Conservation (phyloP, 1,140 invertebrate genomes). For the Caenorhabditis tropicalis region DNA sequence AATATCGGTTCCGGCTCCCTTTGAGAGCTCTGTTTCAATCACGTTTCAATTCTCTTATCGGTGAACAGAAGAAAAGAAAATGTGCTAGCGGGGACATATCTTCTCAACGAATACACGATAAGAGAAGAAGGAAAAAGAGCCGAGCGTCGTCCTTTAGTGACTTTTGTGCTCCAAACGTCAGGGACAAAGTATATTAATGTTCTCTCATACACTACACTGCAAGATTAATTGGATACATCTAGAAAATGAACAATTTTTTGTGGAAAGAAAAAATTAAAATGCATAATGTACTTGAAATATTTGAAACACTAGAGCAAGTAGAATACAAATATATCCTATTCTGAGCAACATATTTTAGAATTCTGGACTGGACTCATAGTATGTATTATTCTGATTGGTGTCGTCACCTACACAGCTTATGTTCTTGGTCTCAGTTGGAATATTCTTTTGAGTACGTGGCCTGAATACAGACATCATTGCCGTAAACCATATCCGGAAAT, state of each 20-base stretch:
- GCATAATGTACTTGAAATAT: too few species aligned
- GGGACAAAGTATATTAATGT: neutral
- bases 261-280: too few species aligned
- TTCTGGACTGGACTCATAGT: conserved; percentile 64
- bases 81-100: neutral
- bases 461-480: conserved; percentile 76
- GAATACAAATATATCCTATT: neutral
- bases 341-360: conserved; percentile 50
- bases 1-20: conserved; percentile 34
- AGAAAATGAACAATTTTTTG: too few species aligned
- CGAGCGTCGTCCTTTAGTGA: conserved; percentile 1
- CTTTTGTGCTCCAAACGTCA: conserved; percentile 4
- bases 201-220: neutral
- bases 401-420: conserved; percentile 63
- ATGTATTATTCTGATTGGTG: conserved; percentile 61
- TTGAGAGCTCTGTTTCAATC: neutral
- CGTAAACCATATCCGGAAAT: conserved; percentile 78
- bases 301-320: too few species aligned
- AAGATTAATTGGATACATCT: too few species aligned
- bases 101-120: conserved; percentile 11
- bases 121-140: neutral
- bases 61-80: neutral
- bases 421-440: conserved; percentile 78
- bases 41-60: conserved; percentile 23
- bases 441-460: conserved; percentile 78